phyloP scores from a whole-genome alignment of 2,888 invertebrate genomes.

The Gnatocerus cornutus region DNA sequence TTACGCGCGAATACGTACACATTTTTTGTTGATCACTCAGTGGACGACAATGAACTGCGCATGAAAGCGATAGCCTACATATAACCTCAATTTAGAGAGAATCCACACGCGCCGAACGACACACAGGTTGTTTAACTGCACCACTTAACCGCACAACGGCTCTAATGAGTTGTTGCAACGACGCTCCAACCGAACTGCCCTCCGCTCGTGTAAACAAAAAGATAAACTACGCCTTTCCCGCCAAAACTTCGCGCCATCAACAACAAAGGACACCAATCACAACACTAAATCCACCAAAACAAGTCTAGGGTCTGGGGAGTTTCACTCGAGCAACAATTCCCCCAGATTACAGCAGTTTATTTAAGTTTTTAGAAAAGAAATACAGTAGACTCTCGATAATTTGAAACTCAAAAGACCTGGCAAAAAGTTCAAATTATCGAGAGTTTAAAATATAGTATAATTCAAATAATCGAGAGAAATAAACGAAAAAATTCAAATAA shows the following conservation, averaged over 20 bases:
- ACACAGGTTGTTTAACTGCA: no score
- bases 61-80: constrained; percentile 1
- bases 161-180: no score
- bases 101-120: no score
- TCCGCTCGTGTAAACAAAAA: neutral
- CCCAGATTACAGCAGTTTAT: neutral
- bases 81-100: constrained; percentile 24
- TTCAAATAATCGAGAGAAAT: no score
- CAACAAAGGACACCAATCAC: neutral
- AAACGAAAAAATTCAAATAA: no score
- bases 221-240: constrained; percentile 6
- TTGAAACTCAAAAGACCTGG: no score
- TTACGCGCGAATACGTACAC: constrained; percentile 38
- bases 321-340: neutral
- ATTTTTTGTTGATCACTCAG: constrained; percentile 22
- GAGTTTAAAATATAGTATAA: no score
- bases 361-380: neutral
- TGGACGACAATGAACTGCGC: constrained; percentile 29
- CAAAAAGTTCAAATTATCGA: no score
- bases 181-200: no score
- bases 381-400: no score
- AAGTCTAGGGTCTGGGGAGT: neutral
- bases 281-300: neutral
- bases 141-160: no score
- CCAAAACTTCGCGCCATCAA: constrained; percentile 35